Evolutionary conservation across 2,113 vertebrate species (phyloP), one percentile per base, ranked within the genome.

Genomic region (Actenoides hombroni): DNA sequence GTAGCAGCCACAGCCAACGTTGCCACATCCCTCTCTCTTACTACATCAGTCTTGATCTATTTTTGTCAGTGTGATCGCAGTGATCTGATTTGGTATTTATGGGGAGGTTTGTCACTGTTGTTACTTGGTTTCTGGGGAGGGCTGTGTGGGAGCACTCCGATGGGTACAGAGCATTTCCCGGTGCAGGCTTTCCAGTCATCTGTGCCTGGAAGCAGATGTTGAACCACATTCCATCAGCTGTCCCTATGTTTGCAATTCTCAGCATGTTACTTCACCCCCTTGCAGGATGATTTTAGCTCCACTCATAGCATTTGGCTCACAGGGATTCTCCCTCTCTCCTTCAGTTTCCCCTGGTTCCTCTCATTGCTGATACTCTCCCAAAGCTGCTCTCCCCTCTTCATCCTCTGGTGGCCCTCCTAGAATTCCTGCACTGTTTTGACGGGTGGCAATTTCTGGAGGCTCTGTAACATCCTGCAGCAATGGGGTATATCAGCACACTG

Each of bases 401-500:
- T 54, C 28, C 8, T 83, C 23, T 39, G 6, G 2, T 2, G 4
- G 18, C 28, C 17, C 31, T 81, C 46, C 21, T 40, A 31, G 57
- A 19, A 20, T 4, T 76, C 54, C 39, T 2, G 7, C 76, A 46
- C 13, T 1, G 0, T 73, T 83, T 73, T 33, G 63, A 10, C 33
- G 46, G 15, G 33, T 59, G 49, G 33, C 18, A 46, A 14, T 75
- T 88, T 57, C 73, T 87, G 78, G 33, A 18, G 24, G 28, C 11
- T 71, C 56, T 42, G 18, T 14, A 21, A 40, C 33, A 70, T 25
- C 29, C 42, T 48, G 39, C 26, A 73, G 53, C 71, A 60, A 42
- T 3, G 21, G 16, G n/a, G 17, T 64, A 3, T n/a, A 39, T 40
- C 33, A 64, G 33, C 1, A 0, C 1, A 1, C 44, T 15, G n/a